phyloP scores from a whole-genome alignment of 2,797 vertebrate genomes.

The Sebastes vulpes region DNA sequence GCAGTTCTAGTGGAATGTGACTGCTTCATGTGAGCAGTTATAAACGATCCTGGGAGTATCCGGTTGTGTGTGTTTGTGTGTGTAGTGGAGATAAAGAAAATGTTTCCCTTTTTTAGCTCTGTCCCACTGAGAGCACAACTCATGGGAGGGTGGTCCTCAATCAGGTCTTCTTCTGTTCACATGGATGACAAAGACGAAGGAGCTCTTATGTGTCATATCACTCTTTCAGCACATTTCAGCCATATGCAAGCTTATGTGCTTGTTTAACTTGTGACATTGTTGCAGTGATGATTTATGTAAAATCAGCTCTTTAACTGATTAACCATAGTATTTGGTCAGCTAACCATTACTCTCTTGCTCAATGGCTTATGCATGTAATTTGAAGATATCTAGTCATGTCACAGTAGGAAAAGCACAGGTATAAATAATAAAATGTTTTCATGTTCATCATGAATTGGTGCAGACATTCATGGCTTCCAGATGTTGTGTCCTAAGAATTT shows the following conservation, averaged over 20 bases:
- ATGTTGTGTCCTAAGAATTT: neutral
- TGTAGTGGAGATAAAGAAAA: conserved; percentile 62
- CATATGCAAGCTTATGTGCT: neutral
- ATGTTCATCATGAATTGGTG: neutral
- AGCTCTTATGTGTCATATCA: conserved; percentile 16
- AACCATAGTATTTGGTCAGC: neutral
- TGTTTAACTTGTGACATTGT: neutral
- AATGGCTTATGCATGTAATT: neutral
- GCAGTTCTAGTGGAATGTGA: conserved; percentile 55
- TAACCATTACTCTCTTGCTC: neutral
- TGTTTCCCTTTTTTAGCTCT: conserved; percentile 62
- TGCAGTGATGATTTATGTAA: neutral
- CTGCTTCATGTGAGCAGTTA: conserved; percentile 67
- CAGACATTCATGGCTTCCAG: neutral
- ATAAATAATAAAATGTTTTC: neutral
- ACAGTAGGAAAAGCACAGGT: neutral
- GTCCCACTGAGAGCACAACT: conserved; percentile 37
- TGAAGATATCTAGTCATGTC: too few relatives aligned
- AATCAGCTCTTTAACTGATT: neutral
- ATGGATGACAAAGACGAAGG: conserved; percentile 1
- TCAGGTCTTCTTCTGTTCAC: conserved; percentile 49
- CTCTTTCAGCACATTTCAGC: conserved; percentile 15
- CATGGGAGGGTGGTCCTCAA: conserved; percentile 29
- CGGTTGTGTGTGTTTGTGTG: conserved; percentile 12
- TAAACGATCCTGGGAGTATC: conserved; percentile 77